Conservation (phyloP, 2,888 invertebrate genomes). For the Chrysolina americana region DNA sequence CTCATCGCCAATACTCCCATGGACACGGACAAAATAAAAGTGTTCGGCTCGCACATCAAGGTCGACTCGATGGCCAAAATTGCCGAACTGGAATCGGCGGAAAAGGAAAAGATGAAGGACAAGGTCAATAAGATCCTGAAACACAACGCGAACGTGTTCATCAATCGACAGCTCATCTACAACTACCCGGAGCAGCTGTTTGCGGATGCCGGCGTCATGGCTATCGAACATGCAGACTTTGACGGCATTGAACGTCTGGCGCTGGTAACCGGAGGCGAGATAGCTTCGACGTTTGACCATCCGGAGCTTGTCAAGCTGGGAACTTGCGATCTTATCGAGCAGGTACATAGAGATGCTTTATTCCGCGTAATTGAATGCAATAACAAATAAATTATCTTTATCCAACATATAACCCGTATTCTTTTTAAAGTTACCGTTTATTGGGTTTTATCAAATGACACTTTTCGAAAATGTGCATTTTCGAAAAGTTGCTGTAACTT, state of each 20-base stretch:
- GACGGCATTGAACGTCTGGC: slow-evolving; percentile 98
- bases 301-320: slow-evolving; percentile 94
- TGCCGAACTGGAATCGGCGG: slow-evolving; percentile 96
- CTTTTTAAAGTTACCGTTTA: too few relatives aligned
- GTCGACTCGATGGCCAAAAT: slow-evolving; percentile 95
- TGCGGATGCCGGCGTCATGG: slow-evolving; percentile 98
- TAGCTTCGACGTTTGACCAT: slow-evolving; percentile 97
- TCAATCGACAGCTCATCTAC: slow-evolving; percentile 99
- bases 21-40: slow-evolving; percentile 99
- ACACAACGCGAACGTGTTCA: slow-evolving; percentile 97
- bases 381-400: too few relatives aligned
- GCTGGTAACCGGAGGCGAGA: slow-evolving; percentile 96
- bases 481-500: too few relatives aligned
- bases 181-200: slow-evolving; percentile 99
- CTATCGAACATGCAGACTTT: slow-evolving; percentile 99
- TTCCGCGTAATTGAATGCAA: too few relatives aligned
- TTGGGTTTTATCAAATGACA: too few relatives aligned
- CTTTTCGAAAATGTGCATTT: too few relatives aligned
- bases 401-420: too few relatives aligned
- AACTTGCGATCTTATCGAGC: slow-evolving; percentile 94
- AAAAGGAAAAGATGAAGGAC: slow-evolving; percentile 99
- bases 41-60: slow-evolving; percentile 96
- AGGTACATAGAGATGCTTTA: slow-evolving; percentile 73
- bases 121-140: slow-evolving; percentile 97
- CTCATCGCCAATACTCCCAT: slow-evolving; percentile 99